Conservation (phyloP, 92 coral and sea anemone species). For the Pocillopora meandrina region DNA sequence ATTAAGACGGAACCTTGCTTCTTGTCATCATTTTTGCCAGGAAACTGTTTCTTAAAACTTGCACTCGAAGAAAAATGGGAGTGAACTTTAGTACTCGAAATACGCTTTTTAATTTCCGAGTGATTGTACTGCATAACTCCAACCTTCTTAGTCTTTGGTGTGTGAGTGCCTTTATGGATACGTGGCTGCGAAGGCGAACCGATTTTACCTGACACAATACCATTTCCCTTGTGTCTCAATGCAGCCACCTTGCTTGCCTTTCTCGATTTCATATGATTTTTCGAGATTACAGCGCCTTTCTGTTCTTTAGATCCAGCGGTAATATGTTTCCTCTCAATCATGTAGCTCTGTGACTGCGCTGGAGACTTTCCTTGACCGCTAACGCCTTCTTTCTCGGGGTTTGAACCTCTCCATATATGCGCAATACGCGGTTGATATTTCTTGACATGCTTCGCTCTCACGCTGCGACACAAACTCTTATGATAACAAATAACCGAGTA, state of each 20-base stretch:
- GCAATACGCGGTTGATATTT: conserved; percentile 74
- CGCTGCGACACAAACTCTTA: conserved; percentile 68
- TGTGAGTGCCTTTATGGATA: not conserved
- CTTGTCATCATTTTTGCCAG: not conserved
- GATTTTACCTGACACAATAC: not conserved
- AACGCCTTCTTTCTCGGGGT: not conserved
- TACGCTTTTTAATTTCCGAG: not conserved
- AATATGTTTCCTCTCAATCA: not conserved
- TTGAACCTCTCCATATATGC: conserved; percentile 69
- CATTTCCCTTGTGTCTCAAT: not conserved
- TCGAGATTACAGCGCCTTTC: not conserved
- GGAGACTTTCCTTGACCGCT: not conserved
- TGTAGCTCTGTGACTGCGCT: not conserved
- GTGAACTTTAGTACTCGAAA: not conserved
- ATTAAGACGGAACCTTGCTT: not conserved
- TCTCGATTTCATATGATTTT: not conserved
- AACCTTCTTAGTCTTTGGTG: not conserved
- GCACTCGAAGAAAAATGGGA: not conserved
- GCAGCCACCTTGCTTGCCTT: not conserved
- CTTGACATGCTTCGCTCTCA: conserved; percentile 63
- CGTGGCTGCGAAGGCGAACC: not conserved
- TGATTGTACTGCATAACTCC: not conserved
- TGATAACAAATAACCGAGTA: conserved; percentile 87
- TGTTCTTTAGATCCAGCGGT: not conserved
- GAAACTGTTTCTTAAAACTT: not conserved